Evolutionary conservation across 2,888 invertebrate species (phyloP), one percentile per base, ranked within the genome.

Genomic region (Stenodema calcarata): DNA sequence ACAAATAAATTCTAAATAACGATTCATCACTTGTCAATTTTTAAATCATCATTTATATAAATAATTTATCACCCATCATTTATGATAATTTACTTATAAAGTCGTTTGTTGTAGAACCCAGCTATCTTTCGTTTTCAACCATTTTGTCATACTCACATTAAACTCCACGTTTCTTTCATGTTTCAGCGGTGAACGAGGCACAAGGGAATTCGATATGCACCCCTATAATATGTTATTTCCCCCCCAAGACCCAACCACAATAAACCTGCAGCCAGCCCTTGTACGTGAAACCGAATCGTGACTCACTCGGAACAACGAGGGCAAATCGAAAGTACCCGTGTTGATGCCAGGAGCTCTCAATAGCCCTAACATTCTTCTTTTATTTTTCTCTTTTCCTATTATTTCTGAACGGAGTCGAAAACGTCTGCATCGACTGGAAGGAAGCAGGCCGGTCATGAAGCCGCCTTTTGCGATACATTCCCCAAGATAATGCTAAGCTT

Each of bases 401-500:
- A 41, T 42, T 75, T 75, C 75, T 16, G 41, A 75, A 75, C 35
- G 14, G 16, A 42, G 35, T 30, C 75, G 18, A 75, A 75, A 42
- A 75, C 18, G 42, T 75, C 41, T 18, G 75, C 35, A 75, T 41
- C 28, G 42, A 35, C n/a, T 30, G 62, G 62, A 62, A 78, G 78
- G 41, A 82, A 82, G 82, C 23, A 28, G 82, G n/a, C 82, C 82
- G 35, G 82, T 82, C 82, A 82, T 82, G 82, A 69, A 82, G 82
- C 54, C 82, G 82, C 84, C 44, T 84, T 18, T 75, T 47, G 75
- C 69, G 86, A 86, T 86, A 70, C 79, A 78, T 79, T 86, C 87
- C 81, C 82, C 47, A 18, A 88, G 88, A 88, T 88, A 88, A 87
- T 88, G 87, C 84, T 83, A 81, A 88, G 87, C 87, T 88, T 88